phyloP scores from a whole-genome alignment of 2,888 invertebrate genomes.

The Nasonovia ribisnigri region DNA sequence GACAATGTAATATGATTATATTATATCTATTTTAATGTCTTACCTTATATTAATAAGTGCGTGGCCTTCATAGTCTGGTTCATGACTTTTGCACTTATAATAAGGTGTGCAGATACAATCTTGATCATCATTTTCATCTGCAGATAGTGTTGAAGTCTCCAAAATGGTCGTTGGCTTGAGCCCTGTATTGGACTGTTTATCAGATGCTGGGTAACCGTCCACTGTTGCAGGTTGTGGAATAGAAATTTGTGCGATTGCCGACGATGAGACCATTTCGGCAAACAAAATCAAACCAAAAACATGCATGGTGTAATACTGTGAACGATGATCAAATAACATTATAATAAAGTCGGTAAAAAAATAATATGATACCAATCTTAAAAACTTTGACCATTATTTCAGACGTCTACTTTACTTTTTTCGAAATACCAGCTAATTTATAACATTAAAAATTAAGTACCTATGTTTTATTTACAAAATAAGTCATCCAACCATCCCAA shows the following conservation, averaged over 20 bases:
- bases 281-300: not conserved
- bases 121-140: not conserved
- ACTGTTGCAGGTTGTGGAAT: not conserved
- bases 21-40: not conserved
- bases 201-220: not conserved
- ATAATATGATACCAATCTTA: not conserved
- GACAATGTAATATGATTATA: not conserved
- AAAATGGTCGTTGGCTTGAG: not conserved
- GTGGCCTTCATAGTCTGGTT: not conserved
- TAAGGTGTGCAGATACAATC: conserved; percentile 38
- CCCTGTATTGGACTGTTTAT: not conserved
- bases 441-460: not conserved
- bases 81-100: conserved; percentile 1
- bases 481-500: not conserved
- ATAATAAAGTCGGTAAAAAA: not conserved
- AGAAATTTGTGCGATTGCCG: not conserved
- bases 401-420: not conserved
- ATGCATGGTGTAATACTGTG: not conserved
- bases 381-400: not conserved
- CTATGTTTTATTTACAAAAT: not conserved
- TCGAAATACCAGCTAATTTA: too few species aligned
- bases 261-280: not conserved
- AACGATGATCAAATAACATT: not conserved
- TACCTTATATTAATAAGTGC: conserved; percentile 36
- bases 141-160: not conserved